phyloP scores from a whole-genome alignment of 2,797 vertebrate genomes.

The Eremophila alpestris region DNA sequence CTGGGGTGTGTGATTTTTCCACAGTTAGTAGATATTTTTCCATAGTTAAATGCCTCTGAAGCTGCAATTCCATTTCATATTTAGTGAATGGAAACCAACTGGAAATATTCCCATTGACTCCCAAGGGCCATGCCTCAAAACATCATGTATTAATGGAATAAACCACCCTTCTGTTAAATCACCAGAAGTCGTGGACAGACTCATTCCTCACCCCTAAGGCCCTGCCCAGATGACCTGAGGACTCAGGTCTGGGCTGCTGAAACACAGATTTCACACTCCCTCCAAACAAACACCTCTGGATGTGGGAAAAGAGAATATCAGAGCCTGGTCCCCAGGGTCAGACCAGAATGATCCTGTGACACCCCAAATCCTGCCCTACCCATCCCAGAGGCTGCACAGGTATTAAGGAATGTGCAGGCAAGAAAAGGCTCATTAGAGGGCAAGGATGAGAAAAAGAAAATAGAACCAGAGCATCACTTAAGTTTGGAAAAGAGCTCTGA shows the following conservation, averaged over 20 bases:
- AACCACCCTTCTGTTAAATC: background rate
- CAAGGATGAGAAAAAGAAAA: constrained; percentile 14
- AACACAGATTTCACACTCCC: background rate
- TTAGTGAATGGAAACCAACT: constrained; percentile 5
- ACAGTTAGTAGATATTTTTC: background rate
- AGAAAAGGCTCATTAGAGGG: constrained; percentile 22
- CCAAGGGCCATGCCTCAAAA: background rate
- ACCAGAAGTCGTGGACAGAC: background rate
- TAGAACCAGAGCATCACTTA: background rate
- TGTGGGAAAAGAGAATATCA: background rate
- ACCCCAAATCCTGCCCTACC: background rate
- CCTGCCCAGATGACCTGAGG: background rate
- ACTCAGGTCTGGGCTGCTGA: background rate
- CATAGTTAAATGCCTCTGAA: background rate
- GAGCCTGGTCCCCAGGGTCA: background rate
- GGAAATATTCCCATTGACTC: background rate
- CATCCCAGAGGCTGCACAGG: background rate
- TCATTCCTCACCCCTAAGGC: background rate
- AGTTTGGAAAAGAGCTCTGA: background rate
- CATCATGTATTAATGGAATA: background rate
- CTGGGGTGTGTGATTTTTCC: too few species aligned
- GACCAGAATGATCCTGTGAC: background rate
- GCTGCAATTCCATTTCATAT: background rate
- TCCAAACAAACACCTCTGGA: background rate
- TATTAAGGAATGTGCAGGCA: constrained; percentile 8